phyloP scores from a whole-genome alignment of 2,888 invertebrate species.

The Drosophila kokeensis region DNA sequence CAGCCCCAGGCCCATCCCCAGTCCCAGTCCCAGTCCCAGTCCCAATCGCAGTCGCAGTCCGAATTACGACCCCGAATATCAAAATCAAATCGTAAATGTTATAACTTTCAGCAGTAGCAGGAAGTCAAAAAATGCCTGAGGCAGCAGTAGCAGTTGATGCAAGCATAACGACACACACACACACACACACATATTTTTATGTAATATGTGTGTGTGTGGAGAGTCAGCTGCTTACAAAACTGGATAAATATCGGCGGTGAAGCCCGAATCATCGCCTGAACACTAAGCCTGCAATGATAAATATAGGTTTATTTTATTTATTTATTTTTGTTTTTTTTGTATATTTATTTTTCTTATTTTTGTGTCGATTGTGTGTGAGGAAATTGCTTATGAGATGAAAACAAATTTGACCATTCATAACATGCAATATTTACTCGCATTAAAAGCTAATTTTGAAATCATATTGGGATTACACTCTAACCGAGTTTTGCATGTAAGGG shows the following conservation, averaged over 20 bases:
- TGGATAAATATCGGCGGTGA: constrained; percentile 4
- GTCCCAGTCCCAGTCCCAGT: neutral
- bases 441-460: constrained; percentile 22
- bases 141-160: neutral
- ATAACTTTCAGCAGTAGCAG: constrained; percentile 11
- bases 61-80: neutral
- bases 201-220: neutral
- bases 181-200: neutral
- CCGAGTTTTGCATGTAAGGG: constrained; percentile 3
- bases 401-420: constrained; percentile 24
- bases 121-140: constrained; percentile 2
- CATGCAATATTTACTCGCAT: constrained; percentile 24
- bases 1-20: neutral
- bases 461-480: constrained; percentile 12
- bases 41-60: neutral
- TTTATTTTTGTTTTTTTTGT: neutral
- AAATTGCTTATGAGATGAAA: constrained; percentile 30
- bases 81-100: constrained; percentile 1
- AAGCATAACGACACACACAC: neutral
- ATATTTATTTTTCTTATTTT: neutral
- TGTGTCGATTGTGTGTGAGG: constrained; percentile 6
- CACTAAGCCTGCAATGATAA: constrained; percentile 2
- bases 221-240: constrained; percentile 12
- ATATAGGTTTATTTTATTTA: constrained; percentile 2
- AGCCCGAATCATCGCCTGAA: neutral